Base-by-base conservation (phyloP, 2,797 vertebrate genomes). In the Neosilurus mollespiculum region DNA sequence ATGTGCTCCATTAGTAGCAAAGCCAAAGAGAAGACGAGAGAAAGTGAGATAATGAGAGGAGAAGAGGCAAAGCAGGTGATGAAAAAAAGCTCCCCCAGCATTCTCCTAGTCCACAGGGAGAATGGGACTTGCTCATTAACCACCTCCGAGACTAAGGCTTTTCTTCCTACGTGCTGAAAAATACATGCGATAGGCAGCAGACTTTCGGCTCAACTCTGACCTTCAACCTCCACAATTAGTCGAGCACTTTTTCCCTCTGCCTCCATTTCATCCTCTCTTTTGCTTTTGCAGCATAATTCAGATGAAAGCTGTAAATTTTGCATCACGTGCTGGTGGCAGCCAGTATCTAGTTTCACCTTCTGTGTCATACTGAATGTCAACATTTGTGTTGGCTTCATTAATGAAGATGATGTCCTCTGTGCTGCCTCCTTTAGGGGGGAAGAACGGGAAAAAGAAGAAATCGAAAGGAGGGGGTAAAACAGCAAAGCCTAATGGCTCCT, bases 391-490 rank as follows among this genome's bases (percentile, higher is more conserved):
- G 30, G 49, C 66, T 66, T 71, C 53, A 65, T 82, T 72, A 59
- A 15, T 80, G 70, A 80, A 67, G 53, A 26, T 59, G 49, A 37
- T 65, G 66, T 80, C 67, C 64, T 75, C 18, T 82, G 24, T 78
- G 24, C 69, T 80, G 61, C 51, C 59, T 78, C 24, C 37, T 81
- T 64, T 66, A 99, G 98, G 97, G 94, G 97, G 97, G 14, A 99
- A 99, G 93, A 96, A 97, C 91, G 97, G 98, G 22, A 99, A 99
- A 93, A 99, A 98, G 94, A 99, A 99, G 95, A 99, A 99, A 93
- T 96, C 89, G 78, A 99, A 99, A 95, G 96, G 94, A 86, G 92
- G 94, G 78, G 90, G 95, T 73, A 99, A 99, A 91, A 92, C 95
- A 6, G 92, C 94, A 84, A 99, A 99, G 95, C 96, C 94, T 88